Evolutionary conservation across 1,140 invertebrate species (phyloP), one percentile per base, ranked within the genome.

Genomic region (Drosophila bocqueti): DNA sequence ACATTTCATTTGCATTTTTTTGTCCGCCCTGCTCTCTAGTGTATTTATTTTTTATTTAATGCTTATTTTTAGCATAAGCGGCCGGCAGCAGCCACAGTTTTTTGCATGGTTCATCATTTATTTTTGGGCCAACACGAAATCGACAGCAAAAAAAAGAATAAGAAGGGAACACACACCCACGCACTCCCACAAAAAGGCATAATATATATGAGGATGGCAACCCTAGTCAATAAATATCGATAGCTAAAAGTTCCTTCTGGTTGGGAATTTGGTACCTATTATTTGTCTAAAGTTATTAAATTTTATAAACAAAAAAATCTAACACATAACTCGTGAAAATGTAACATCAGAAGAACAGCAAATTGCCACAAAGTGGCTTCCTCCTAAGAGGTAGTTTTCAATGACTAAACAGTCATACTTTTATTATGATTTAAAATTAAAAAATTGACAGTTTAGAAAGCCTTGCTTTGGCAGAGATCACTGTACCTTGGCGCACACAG

Each of bases 21-120:
- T 84, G 76, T 73, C 73, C 69, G 77, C 50, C 24, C 15, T 24
- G 36, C 54, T 40, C 38, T n/a, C 21, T 24, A n/a, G 36, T 26
- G 54, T 9, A 36, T 24, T 62, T 61, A 38, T 34, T 69, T 43
- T 55, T 62, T 47, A 46, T 55, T 62, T 47, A 46, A 40, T 36
- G 36, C 7, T 43, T 87, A 89, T 87, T 87, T 87, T 75, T 84
- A 89, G 77, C 54, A 54, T 59, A 62, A 74, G 77, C 84, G 78
- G 80, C 77, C 77, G 73, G 36, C 40, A 67, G 54, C 36, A 18
- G 26, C 50, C 47, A 42, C 36, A 43, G 55, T 61, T 80, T 67
- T 65, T 47, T 24, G 83, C 64, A 71, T 86, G 73, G 54, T 77
- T 87, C 84, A 87, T 89, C 65, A 78, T 87, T 90, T 89, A 84